These are phyloP conservation scores for Drosophila engyochracea DNA, from an alignment of 2,888 invertebrate species.

Conservation along the genomic window DNA sequence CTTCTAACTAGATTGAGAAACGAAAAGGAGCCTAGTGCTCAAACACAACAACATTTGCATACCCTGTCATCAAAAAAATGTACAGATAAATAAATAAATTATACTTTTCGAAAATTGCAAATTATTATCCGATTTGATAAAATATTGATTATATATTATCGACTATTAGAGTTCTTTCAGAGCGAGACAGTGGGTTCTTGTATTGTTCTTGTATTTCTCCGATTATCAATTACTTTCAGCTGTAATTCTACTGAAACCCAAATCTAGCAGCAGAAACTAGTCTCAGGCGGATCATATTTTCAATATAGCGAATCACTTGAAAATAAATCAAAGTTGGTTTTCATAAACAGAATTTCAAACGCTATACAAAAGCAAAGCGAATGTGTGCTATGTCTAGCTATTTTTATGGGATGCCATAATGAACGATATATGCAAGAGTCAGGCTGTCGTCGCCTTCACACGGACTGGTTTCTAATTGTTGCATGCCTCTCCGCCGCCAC, in stretches of 20 bases:
- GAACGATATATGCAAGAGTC: conserved; percentile 36
- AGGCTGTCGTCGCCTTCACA: conserved; percentile 63
- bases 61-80: neutral
- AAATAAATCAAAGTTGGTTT: neutral
- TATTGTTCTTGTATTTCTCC: neutral
- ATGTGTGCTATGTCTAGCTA: neutral
- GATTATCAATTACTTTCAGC: neutral
- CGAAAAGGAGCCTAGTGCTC: neutral
- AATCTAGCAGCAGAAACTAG: neutral
- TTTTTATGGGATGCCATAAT: conserved; percentile 32
- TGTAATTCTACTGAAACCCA: neutral
- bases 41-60: conserved; percentile 1
- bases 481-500: conserved; percentile 9
- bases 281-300: neutral
- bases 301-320: neutral
- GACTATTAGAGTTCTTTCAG: neutral
- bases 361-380: neutral
- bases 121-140: neutral
- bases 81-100: neutral
- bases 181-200: neutral
- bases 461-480: conserved; percentile 75
- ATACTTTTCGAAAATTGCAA: neutral
- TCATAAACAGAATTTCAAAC: neutral
- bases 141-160: neutral
- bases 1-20: conserved; percentile 25